Base-by-base conservation (phyloP, 2,888 invertebrate genomes). In the Melanophora roralis region DNA sequence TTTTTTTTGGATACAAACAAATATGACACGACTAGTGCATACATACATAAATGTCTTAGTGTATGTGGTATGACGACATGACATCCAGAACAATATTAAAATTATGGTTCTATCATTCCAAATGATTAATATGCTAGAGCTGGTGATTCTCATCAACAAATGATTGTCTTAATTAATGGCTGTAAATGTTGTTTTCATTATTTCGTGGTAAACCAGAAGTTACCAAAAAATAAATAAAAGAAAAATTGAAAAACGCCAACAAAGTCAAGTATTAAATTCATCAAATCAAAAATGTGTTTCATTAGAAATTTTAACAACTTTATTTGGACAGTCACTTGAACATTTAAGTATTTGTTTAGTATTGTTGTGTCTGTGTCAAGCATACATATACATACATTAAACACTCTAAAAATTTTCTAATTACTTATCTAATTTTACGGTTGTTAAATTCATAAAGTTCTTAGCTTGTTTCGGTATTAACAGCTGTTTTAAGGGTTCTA, bases 401-500 rank as follows among this genome's bases (percentile, higher is more conserved):
- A 57, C 4, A 2, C 34, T 59, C 73, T 81, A 82, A 71, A 78
- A 81, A 81, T 82, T 82, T 82, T 81, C 81, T 82, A 83, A 83
- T 83, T 81, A 82, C 76, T 81, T 81, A n/a, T n/a, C n/a, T n/a
- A 82, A 83, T 82, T 83, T 83, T 83, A 83, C 78, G 83, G 79
- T 83, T 83, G 82, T 83, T 82, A 83, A 83, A 68, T 78, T 75
- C 73, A 47, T 36, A 40, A 38, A 62, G 59, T 2, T 57, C 45
- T 5, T n/a, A 64, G 38, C 60, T 49, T 16, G 16, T 36, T 3
- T 21, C 43, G 19, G 40, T 68, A 57, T 27, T 51, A 80, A 76
- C 76, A 76, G 72, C 76, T 73, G 76, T 34, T 59, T 40, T 57
- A 32, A 55, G n/a, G 12, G 2, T 45, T 60, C 34, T 9, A 14